Evolutionary conservation across 2,113 vertebrate species (phyloP).

Genomic region (Callaeas wilsoni): DNA sequence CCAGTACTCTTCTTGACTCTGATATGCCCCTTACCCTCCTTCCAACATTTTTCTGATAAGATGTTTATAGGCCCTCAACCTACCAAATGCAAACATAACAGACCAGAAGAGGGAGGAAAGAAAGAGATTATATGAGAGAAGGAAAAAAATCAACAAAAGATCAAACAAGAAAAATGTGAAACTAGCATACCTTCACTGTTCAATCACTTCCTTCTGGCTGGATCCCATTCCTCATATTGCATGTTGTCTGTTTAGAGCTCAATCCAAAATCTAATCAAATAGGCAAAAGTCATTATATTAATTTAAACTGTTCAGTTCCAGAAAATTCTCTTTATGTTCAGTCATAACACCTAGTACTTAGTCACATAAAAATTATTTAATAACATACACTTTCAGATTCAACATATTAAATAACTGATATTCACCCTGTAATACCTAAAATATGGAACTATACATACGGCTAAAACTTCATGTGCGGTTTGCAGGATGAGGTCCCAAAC

Average conservation of each 20-base stretch:
- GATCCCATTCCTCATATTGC: neutral
- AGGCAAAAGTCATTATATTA: neutral
- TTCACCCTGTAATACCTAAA: neutral
- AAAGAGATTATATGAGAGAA: neutral
- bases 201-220: neutral
- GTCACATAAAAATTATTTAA: neutral
- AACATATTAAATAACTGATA: neutral
- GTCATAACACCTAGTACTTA: neutral
- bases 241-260: neutral
- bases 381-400: neutral
- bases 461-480: neutral
- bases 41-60: conserved; percentile 43
- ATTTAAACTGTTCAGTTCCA: neutral
- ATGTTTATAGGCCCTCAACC: conserved; percentile 7
- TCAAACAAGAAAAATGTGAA: conserved; percentile 14
- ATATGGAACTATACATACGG: neutral
- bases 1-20: neutral
- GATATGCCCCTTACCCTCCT: neutral
- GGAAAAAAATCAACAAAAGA: conserved; percentile 23
- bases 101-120: conserved; percentile 27
- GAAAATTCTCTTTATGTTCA: neutral
- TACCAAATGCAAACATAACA: conserved; percentile 30
- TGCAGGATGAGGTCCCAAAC: neutral
- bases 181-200: neutral
- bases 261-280: neutral